phyloP scores from a whole-genome alignment of 2,797 vertebrate genomes.

The Phrynocephalus guinanensis region DNA sequence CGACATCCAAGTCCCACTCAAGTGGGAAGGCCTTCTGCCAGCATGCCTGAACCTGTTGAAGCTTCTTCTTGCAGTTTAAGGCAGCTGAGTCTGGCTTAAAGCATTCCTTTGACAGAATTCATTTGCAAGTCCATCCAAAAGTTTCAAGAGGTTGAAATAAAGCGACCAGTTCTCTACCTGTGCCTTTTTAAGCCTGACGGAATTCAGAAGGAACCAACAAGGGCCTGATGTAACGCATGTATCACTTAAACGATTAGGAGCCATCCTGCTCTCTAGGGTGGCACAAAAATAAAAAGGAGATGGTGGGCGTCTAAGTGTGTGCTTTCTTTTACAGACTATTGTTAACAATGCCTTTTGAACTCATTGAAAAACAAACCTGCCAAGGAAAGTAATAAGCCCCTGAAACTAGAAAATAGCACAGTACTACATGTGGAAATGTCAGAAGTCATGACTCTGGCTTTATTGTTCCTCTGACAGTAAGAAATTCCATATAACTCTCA shows the following conservation, averaged over 20 bases:
- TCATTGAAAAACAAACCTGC: neutral
- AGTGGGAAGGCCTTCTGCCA: neutral
- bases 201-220: neutral
- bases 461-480: neutral
- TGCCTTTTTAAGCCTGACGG: neutral
- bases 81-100: neutral
- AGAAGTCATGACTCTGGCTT: neutral
- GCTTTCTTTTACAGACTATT: neutral
- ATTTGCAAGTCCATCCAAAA: neutral
- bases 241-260: neutral
- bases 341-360: neutral
- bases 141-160: neutral
- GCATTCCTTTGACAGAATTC: neutral
- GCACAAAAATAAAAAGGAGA: neutral
- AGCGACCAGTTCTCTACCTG: no score
- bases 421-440: neutral
- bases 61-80: neutral
- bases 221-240: neutral
- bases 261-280: neutral
- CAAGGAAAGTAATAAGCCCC: neutral
- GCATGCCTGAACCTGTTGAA: neutral
- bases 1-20: neutral
- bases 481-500: neutral
- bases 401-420: neutral
- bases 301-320: neutral